Evolutionary conservation across 2,888 invertebrate species (phyloP), one percentile per base, ranked within the genome.

Genomic region (Mythimna ferrago): DNA sequence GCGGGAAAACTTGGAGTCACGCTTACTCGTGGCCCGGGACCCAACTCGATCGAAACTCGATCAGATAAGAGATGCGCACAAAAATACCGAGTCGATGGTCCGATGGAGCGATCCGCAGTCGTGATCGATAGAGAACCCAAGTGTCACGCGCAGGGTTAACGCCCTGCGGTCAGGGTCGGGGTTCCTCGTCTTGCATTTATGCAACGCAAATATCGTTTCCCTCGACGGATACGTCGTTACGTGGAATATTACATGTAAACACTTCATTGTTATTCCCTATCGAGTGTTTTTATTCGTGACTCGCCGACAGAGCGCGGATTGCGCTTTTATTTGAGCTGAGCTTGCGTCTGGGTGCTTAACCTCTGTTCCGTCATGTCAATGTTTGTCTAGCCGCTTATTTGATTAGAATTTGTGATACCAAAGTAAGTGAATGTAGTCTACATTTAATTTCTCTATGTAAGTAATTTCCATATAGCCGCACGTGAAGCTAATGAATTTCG

Each of bases 71-170:
- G 82, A 83, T 85, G 81, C 83, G 83, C 86, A 86, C 86, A 86
- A 87, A 87, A 90, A 90, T 90, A 79, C 81, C 83, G 91, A 93
- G 91, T 89, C 93, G 93, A 94, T 93, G 89, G 85, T 89, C 89
- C 89, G 89, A 93, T 87, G 86, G 85, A 87, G 83, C 89, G 93
- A 93, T 94, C 91, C 87, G 83, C 83, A 89, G 95, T 96, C 96
- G 96, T 96, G 96, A 96, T 96, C 96, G 95, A 96, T 96, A 93
- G 94, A 94, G 93, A 93, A 95, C 94, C 95, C 94, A 95, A 95
- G 94, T 96, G 96, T 96, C 96, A 96, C 96, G 96, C 92, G 93
- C 93, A 90, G 91, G 95, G 93, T 95, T 92, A 87, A 92, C 89
- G 94, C 89, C 94, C 95, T 89, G 84, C 86, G 96, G 95, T 96